Evolutionary conservation across 2,113 vertebrate genomes (phyloP), one percentile per base, ranked within the genome.

Genomic region (Sphaerodactylus townsendi): DNA sequence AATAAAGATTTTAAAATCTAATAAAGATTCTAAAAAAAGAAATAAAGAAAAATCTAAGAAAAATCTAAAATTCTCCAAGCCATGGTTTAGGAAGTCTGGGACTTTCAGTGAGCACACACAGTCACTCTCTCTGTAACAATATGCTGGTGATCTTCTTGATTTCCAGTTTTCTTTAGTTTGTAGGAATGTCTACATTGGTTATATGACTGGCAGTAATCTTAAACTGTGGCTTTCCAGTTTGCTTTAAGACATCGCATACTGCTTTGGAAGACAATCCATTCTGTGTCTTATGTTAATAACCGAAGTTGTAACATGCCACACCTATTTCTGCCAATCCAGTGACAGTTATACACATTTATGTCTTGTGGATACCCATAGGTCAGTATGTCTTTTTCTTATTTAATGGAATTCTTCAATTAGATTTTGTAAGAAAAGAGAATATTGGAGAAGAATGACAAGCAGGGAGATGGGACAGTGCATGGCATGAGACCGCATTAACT

Each of bases 401-500:
- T 77, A 25, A 56, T 69, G 37, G 74, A 77, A 56, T 37, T 71
- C 8, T 19, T 17, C 21, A 72, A 19, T 46, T 86, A 56, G 2
- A 0, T 74, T 39, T 83, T 2, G 10, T 80, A 89, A 85, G 46
- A 3, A 50, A 25, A 89, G 89, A 19, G 68, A 84, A 9, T 14
- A 66, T 68, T 78, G 71, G 10, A 66, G 21, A 48, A 11, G n/a
- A 3, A 35, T 79, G 14, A 21, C 5, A 21, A 64, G 53, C 30
- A 77, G 68, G 37, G 79, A 56, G 13, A 64, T 37, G 88, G 85
- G 41, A 56, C 53, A 23, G 41, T 10, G 79, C 88, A 78, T 64
- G 81, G 44, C 66, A 59, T 59, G 23, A 59, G 56, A 62, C 87
- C 79, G 68, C 86, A 86, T 10, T 89, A 84, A 66, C 41, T 85